Conservation (phyloP, 2,888 invertebrate genomes). For the Leptinotarsa rubiginosa region DNA sequence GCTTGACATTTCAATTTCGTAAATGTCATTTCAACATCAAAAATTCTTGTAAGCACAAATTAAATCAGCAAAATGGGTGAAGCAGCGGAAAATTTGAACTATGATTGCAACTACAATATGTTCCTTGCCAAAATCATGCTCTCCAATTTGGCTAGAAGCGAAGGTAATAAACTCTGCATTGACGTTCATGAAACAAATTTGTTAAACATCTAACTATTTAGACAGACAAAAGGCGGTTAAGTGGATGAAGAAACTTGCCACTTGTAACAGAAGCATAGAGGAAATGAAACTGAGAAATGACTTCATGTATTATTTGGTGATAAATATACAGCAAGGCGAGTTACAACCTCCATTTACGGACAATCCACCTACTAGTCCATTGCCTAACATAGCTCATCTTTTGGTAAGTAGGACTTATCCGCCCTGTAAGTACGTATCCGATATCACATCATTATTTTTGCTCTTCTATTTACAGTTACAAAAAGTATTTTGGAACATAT, state of each 20-base stretch:
- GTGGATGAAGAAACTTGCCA: constrained; percentile 69
- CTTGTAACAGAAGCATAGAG: constrained; percentile 65
- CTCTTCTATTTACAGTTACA: not conserved
- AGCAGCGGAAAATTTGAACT: constrained; percentile 66
- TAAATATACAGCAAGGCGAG: constrained; percentile 66
- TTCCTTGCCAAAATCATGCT: constrained; percentile 67
- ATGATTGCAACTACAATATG: constrained; percentile 69
- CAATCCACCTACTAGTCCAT: constrained; percentile 66
- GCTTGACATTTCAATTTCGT: constrained; percentile 35
- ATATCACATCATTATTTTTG: no score
- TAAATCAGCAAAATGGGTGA: constrained; percentile 62
- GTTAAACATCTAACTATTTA: constrained; percentile 50
- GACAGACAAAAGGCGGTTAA: constrained; percentile 66
- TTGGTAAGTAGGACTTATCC: constrained; percentile 58
- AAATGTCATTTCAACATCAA: constrained; percentile 38
- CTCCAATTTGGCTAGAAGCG: constrained; percentile 62
- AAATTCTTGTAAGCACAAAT: constrained; percentile 41
- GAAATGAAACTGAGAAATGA: constrained; percentile 70
- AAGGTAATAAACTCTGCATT: constrained; percentile 45
- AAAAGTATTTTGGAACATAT: not conserved
- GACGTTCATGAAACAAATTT: constrained; percentile 12
- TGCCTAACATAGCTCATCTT: constrained; percentile 65
- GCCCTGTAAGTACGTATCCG: no score
- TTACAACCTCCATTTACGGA: constrained; percentile 68
- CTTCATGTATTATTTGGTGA: constrained; percentile 69